Evolutionary conservation across 2,888 invertebrate species (phyloP).

Genomic region (Criorhina ranunculi): DNA sequence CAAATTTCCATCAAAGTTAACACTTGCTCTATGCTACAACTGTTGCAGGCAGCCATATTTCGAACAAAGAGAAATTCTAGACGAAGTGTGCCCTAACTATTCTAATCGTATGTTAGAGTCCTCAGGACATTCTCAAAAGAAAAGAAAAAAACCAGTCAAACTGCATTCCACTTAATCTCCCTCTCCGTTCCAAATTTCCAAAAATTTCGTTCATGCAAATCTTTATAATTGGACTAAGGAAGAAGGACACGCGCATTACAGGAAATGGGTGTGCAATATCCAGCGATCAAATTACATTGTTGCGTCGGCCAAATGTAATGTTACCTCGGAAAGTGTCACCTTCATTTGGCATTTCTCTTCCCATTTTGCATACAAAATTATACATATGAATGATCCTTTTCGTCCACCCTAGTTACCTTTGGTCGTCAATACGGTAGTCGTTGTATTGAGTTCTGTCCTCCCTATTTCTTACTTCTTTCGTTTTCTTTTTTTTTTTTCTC

Average conservation of each 20-base stretch:
- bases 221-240: conserved; percentile 68
- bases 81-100: conserved; percentile 27
- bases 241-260: conserved; percentile 76
- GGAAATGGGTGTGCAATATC: conserved; percentile 76
- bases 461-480: conserved; percentile 16
- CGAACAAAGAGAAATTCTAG: conserved; percentile 34
- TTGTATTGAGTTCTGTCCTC: conserved; percentile 6
- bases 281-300: conserved; percentile 71
- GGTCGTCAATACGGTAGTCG: conserved; percentile 10
- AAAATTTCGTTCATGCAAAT: conserved; percentile 68
- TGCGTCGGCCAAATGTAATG: conserved; percentile 65
- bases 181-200: conserved; percentile 1
- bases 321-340: conserved; percentile 66
- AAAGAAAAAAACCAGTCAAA: conserved; percentile 40
- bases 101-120: conserved; percentile 16
- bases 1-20: conserved; percentile 63
- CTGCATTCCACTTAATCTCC: conserved; percentile 37
- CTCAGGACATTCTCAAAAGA: conserved; percentile 18
- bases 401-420: conserved; percentile 57
- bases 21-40: conserved; percentile 59
- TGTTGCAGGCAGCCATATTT: conserved; percentile 11
- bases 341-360: conserved; percentile 34
- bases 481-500: not conserved
- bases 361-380: conserved; percentile 56
- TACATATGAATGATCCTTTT: conserved; percentile 67